Percentiles rank a stretch among this genome's conserved stretches.
These are phyloP conservation scores for Arenaria interpres DNA, from an alignment of 2,113 vertebrate genomes.

Conservation along the genomic window DNA sequence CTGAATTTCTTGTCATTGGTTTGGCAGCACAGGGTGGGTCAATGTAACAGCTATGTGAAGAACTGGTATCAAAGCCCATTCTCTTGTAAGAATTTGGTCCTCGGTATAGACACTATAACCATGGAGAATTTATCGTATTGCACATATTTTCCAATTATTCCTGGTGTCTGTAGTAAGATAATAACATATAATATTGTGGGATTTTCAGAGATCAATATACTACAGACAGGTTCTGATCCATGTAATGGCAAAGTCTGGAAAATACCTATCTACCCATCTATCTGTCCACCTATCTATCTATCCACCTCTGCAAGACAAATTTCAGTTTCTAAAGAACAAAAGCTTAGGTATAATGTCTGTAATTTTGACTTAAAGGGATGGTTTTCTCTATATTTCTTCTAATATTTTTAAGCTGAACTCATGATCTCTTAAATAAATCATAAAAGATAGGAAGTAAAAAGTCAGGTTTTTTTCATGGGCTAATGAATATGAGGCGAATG, in stretches of 20 bases:
- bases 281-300: neutral
- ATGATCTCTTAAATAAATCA: neutral
- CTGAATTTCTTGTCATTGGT: neutral
- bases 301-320: neutral
- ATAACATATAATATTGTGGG: neutral
- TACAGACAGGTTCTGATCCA: neutral
- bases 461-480: neutral
- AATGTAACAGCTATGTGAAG: neutral
- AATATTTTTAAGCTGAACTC: neutral
- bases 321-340: neutral
- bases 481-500: neutral
- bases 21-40: neutral
- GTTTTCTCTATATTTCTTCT: neutral
- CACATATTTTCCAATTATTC: neutral
- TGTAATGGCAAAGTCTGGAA: neutral
- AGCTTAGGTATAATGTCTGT: neutral
- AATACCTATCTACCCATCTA: neutral
- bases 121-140: neutral
- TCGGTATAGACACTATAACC: neutral
- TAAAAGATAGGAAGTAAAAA: neutral
- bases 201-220: neutral
- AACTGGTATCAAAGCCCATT: neutral
- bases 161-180: neutral
- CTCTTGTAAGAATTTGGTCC: neutral
- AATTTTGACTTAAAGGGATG: neutral